Base-by-base conservation (phyloP, 92 coral and sea anemone genomes). In the Actinostola sp. region DNA sequence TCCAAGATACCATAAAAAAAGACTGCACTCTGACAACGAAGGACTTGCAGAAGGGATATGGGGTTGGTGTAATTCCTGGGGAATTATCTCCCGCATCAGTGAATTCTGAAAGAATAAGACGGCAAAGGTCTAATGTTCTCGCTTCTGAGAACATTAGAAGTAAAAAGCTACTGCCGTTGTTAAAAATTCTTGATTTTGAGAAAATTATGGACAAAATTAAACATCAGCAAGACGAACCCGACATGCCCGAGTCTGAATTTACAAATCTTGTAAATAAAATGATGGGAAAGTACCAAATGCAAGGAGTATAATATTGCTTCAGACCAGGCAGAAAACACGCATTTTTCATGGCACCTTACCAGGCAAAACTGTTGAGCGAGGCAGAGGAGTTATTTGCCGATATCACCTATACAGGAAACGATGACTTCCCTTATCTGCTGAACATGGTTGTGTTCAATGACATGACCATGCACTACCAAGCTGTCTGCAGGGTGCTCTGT, bases 221-320 rank as follows among this genome's bases (percentile, higher is more conserved):
- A 39, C 7, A 39, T 39, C 8, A 39, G 45, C 45, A 39, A 39
- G 45, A 39, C 45, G 45, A 14, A 39, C 8, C 8, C 7, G 45
- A 39, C 14, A 14, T 7, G 45, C n/a, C n/a, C n/a, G n/a, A n/a
- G n/a, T n/a, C n/a, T n/a, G 45, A 23, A 38, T 33, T 57, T 7
- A 39, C 45, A 39, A 39, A 39, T 7, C 7, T 7, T 7, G 86
- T 68, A 1, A 82, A 76, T 41, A 3, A 61, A 41, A 58, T 76
- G 76, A 75, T 82, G 79, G 89, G 84, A 41, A 36, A 78, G 17
- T 70, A 77, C 41, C 80, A 77, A 51, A 78, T 77, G 80, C 70
- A 82, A 42, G 83, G 83, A 25, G 23, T 24, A 15, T 72, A 82
- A 51, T 82, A 76, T 32, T 43, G 64, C 20, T 82, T 82, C 61